Conservation (phyloP, 2,113 vertebrate genomes). For the Apistogramma diplotaenia region DNA sequence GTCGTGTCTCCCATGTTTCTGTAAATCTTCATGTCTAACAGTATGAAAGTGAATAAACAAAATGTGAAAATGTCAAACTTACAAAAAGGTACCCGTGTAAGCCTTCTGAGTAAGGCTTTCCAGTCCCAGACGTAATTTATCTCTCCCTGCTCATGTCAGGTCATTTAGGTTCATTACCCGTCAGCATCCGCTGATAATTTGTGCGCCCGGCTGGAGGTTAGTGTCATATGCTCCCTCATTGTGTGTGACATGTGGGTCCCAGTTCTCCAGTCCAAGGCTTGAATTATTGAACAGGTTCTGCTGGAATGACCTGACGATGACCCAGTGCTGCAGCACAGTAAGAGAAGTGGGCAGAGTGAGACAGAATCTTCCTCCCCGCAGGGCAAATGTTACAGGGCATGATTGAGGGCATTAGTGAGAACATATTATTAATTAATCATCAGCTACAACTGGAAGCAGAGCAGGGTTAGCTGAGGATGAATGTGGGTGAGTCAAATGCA, state of each 20-base stretch:
- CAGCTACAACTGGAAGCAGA: conserved; percentile 8
- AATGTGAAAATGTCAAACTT: not conserved
- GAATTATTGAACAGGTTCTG: conserved; percentile 59
- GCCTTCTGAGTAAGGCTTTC: not conserved
- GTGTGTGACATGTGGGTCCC: conserved; percentile 41
- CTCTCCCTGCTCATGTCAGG: conserved; percentile 53
- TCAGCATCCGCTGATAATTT: conserved; percentile 38
- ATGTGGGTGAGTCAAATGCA: not conserved
- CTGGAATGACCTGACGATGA: conserved; percentile 45
- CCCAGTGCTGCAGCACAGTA: not conserved
- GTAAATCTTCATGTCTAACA: not conserved
- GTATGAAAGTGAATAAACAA: not conserved
- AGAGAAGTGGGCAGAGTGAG: conserved; percentile 13
- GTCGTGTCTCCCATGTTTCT: not conserved
- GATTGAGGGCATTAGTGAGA: conserved; percentile 22
- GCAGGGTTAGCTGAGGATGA: conserved; percentile 23
- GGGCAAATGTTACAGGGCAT: not conserved
- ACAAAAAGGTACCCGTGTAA: not conserved
- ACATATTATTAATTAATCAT: conserved; percentile 44
- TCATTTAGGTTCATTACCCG: conserved; percentile 49
- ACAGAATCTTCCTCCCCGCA: conserved; percentile 18
- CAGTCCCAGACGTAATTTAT: conserved; percentile 17
- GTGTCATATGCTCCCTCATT: conserved; percentile 30
- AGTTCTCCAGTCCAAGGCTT: conserved; percentile 21
- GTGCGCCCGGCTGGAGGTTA: conserved; percentile 32